phyloP scores from a whole-genome alignment of 1,140 invertebrate species.

The Drosophila simulans region DNA sequence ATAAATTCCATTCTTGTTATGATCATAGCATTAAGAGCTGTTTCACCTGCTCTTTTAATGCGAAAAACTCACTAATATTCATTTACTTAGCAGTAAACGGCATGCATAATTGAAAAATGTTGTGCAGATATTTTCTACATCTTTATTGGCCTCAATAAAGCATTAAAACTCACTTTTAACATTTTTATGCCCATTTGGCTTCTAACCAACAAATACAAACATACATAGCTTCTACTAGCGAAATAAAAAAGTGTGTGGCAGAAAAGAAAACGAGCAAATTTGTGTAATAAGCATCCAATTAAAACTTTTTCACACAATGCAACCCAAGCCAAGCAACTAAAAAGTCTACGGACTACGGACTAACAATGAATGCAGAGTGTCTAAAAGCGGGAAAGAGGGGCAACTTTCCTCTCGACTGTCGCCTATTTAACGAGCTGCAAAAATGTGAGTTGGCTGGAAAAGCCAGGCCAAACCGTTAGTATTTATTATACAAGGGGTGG shows the following conservation, averaged over 20 bases:
- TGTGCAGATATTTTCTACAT: neutral
- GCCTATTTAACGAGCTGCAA: slow-evolving; percentile 79
- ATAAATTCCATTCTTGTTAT: neutral
- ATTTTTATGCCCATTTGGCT: slow-evolving; percentile 17
- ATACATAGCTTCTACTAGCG: slow-evolving; percentile 1
- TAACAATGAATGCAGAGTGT: slow-evolving; percentile 57
- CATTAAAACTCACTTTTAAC: slow-evolving; percentile 25
- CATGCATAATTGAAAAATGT: neutral
- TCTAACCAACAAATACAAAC: slow-evolving; percentile 32
- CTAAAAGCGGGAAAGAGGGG: slow-evolving; percentile 35
- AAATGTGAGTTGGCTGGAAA: slow-evolving; percentile 54
- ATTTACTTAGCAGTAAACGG: neutral
- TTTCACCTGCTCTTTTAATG: no score
- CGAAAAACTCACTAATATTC: no score
- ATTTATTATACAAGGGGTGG: slow-evolving; percentile 25
- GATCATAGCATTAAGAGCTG: no score
- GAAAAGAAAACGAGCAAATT: slow-evolving; percentile 60
- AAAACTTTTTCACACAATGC: slow-evolving; percentile 77
- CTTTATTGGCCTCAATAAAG: slow-evolving; percentile 23
- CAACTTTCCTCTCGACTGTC: slow-evolving; percentile 57
- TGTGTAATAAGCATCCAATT: slow-evolving; percentile 79
- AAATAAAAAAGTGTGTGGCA: slow-evolving; percentile 14
- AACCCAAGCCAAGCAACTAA: slow-evolving; percentile 46
- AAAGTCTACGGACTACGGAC: slow-evolving; percentile 24
- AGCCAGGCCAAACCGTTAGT: slow-evolving; percentile 37